Evolutionary conservation across 1,140 invertebrate genomes (phyloP), one percentile per base, ranked within the genome.

Genomic region (Coenobita brevimanus): DNA sequence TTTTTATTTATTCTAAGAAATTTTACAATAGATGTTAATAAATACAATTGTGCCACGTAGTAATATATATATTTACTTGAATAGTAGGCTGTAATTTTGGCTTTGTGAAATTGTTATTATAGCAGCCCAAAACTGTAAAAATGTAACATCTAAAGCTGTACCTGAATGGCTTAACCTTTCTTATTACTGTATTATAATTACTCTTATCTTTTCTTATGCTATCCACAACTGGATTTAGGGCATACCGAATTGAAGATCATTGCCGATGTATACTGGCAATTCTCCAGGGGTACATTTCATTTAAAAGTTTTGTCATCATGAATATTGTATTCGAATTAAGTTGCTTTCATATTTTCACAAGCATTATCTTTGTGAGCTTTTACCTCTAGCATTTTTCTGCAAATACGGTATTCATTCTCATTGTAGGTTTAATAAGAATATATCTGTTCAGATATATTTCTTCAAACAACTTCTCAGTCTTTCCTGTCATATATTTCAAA

Each of bases 31-130:
- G 60, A 54, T 87, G 69, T 50, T 54, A 57, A 67, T 62, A 64
- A 46, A 75, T n/a, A 78, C 60, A 50, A 41, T 80, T 87, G 84
- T 87, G 84, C 84, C 84, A 87, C 84, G 46, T 87, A 87, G 67
- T 30, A 80, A 87, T 82, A 82, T 82, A 82, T 24, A 71, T 71
- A 46, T 82, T 50, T 50, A 8, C 46, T 17, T 30, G 43, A 82
- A 82, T 41, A 43, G 64, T 82, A 82, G 62, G 80, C 62, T 82
- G 43, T 82, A 82, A 46, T 67, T 76, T 43, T 76, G 73, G 41
- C 36, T 69, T 82, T 24, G 36, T n/a, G n/a, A 41, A n/a, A 30
- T 82, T 36, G 4, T 30, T 50, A 67, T 33, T 69, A 33, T 60
- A 24, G 60, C 62, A 67, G 80, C 67, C 62, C 24, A 69, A 71